phyloP scores from a whole-genome alignment of 2,113 vertebrate species.

The Heliornis fulica region DNA sequence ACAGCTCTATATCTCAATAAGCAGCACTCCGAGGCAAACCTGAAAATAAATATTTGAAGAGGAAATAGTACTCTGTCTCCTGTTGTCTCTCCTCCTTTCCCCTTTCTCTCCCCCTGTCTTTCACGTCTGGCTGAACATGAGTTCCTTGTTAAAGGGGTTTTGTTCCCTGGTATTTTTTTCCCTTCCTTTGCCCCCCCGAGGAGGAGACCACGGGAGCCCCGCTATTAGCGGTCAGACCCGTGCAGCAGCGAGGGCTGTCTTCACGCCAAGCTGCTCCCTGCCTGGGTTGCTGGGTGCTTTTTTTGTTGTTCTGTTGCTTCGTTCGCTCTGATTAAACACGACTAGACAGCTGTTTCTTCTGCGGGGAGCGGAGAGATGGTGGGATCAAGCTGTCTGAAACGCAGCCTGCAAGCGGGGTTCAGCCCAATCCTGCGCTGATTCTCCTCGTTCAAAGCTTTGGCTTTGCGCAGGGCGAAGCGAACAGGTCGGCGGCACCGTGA shows the following conservation, averaged over 20 bases:
- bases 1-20: conserved; percentile 34
- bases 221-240: neutral
- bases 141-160: conserved; percentile 1
- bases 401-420: neutral
- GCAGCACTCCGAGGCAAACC: neutral
- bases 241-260: neutral
- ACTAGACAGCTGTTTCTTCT: neutral
- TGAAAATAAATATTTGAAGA: conserved; percentile 62
- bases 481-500: neutral
- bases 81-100: neutral
- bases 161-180: neutral
- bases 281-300: neutral
- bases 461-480: neutral
- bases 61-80: conserved; percentile 37
- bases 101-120: neutral
- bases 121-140: conserved; percentile 21
- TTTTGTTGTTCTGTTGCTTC: neutral
- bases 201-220: neutral
- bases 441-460: neutral
- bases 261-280: neutral
- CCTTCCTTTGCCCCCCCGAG: neutral
- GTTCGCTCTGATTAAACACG: neutral
- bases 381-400: neutral
- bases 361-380: neutral
- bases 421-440: neutral